Percentiles rank a stretch among this genome's conserved stretches.
These are phyloP conservation scores for Cheilosia impressa DNA, from an alignment of 2,888 invertebrate genomes.

Conservation along the genomic window DNA sequence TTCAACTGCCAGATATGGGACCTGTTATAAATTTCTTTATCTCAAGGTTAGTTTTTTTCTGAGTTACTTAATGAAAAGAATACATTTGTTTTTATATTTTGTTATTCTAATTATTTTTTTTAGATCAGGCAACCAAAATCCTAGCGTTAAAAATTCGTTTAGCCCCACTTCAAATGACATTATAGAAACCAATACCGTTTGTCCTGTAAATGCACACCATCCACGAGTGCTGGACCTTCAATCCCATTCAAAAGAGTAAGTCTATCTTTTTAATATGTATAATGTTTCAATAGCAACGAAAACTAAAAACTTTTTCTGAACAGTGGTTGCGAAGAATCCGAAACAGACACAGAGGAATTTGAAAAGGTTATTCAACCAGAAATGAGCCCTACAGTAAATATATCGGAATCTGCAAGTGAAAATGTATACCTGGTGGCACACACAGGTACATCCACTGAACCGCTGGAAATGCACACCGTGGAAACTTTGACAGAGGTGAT, in stretches of 20 bases:
- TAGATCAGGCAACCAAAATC: constrained; percentile 71
- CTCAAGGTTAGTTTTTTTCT: constrained; percentile 83
- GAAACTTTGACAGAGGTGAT: constrained; percentile 82
- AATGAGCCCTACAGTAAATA: constrained; percentile 81
- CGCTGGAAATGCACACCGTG: constrained; percentile 78
- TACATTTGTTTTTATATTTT: constrained; percentile 15
- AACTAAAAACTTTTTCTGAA: constrained; percentile 19
- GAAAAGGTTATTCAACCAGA: constrained; percentile 87
- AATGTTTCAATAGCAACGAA: constrained; percentile 3
- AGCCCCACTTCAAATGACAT: constrained; percentile 40
- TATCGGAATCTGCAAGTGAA: constrained; percentile 78
- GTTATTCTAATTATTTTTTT: not conserved
- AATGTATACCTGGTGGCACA: constrained; percentile 76
- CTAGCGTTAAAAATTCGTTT: constrained; percentile 48
- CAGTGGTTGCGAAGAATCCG: constrained; percentile 90
- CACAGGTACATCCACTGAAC: constrained; percentile 79
- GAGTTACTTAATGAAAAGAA: not conserved
- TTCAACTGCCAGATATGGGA: constrained; percentile 88
- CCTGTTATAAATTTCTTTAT: constrained; percentile 89
- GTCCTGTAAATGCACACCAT: constrained; percentile 61
- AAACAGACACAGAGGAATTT: constrained; percentile 92
- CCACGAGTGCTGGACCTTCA: constrained; percentile 83
- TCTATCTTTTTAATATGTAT: constrained; percentile 51
- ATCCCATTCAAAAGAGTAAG: constrained; percentile 84
- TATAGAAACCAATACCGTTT: constrained; percentile 19